Evolutionary conservation across 2,888 invertebrate genomes (phyloP).

Genomic region (Myopa testacea): DNA sequence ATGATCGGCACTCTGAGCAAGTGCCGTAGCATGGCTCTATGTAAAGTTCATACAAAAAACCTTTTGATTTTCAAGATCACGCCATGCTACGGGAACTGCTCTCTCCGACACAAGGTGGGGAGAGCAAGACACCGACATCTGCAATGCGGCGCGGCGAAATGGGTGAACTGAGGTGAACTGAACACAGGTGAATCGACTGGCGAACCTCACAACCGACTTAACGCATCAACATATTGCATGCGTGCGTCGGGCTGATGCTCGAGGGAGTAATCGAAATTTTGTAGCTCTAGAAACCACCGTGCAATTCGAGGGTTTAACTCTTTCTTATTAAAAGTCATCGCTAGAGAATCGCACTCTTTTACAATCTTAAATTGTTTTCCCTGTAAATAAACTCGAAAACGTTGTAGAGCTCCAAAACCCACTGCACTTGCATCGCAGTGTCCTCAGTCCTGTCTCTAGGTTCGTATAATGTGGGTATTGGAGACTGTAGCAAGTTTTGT

Average conservation of each 20-base stretch:
- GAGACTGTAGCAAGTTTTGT: not conserved
- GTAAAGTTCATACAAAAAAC: too few relatives aligned
- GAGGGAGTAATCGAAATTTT: slow-evolving; percentile 11
- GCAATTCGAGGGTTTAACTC: not conserved
- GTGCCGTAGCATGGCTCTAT: too few relatives aligned
- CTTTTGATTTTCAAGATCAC: too few relatives aligned
- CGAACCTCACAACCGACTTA: not conserved
- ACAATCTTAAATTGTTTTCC: slow-evolving; percentile 17
- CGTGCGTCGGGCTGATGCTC: not conserved
- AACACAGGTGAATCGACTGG: too few relatives aligned
- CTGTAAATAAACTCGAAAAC: slow-evolving; percentile 5
- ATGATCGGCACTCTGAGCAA: too few relatives aligned
- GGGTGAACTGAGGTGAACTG: too few relatives aligned
- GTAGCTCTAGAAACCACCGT: not conserved
- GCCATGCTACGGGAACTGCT: too few relatives aligned
- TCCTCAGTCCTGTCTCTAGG: slow-evolving; percentile 55
- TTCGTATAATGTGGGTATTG: slow-evolving; percentile 49
- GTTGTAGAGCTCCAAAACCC: slow-evolving; percentile 53
- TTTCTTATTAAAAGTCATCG: slow-evolving; percentile 9
- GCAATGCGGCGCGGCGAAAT: too few relatives aligned
- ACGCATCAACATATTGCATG: slow-evolving; percentile 22
- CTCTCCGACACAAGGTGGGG: too few relatives aligned
- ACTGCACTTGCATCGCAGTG: slow-evolving; percentile 58
- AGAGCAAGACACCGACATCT: too few relatives aligned
- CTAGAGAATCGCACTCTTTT: slow-evolving; percentile 13